Base-by-base conservation (phyloP, 1,140 invertebrate genomes). In the Eumeta japonica region DNA sequence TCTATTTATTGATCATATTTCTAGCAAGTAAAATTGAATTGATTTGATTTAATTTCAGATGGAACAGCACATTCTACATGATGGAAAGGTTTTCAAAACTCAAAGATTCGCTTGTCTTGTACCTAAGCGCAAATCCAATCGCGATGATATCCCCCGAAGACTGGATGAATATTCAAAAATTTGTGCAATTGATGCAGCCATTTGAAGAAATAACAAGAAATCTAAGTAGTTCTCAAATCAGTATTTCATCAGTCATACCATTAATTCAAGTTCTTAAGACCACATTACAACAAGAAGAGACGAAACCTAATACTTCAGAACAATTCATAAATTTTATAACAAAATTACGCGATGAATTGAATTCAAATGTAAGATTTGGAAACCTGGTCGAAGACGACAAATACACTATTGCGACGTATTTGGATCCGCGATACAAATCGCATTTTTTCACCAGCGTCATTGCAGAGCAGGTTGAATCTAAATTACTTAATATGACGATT, bases 181-280 rank as follows among this genome's bases (percentile, higher is more conserved):
- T 39, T 39, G 42, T 39, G 24, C 14, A 33, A 39, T 35, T 44
- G 29, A 39, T 44, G 36, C 3, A 29, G 16, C 42, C 37, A 18
- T 39, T 39, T 39, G 29, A 39, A 32, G 42, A 44, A 39, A 39
- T 44, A 3, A 44, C 36, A 10, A 44, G 20, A 44, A 35, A 39
- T 11, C 11, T 44, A 28, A 44, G 42, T 35, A 35, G 24, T 34
- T 39, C 31, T 44, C 30, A 44, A 35, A 12, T 36, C 3, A 40
- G 14, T 31, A 35, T 45, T 39, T 45, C 43, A 24, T 45, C 42
- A 45, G 32, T 45, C 16, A 45, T 40, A 35, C 43, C 43, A 7
- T 40, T 45, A 16, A 40, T 40, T 35, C n/a, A n/a, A n/a, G n/a
- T n/a, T n/a, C n/a, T n/a, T n/a, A n/a, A n/a, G n/a, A n/a, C n/a